Base-by-base conservation (phyloP, 1,140 invertebrate species). In the Lepidurus apus region DNA sequence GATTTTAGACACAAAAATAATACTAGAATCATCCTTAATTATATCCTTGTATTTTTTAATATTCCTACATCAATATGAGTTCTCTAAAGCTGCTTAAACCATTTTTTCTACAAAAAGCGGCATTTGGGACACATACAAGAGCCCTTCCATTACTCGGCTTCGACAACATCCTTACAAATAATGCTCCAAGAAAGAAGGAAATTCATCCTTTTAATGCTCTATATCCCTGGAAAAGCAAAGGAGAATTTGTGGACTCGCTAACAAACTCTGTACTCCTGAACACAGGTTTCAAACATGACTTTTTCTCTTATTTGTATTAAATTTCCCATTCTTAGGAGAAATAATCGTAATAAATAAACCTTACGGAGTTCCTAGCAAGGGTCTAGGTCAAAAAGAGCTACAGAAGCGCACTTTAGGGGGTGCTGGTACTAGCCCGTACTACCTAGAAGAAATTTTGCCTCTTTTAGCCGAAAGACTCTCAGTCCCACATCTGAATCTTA, bases 311-410 rank as follows among this genome's bases (percentile, higher is more conserved):
- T 42, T 76, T 6, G 45, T 47, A 47, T 11, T 17, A 47, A 17
- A 47, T 47, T 47, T 17, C 45, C 10, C 10, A 47, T 76, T 47
- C n/a, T 47, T 65, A 77, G 76, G 65, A n/a, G 86, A 85, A 53
- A 74, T 87, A 21, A 81, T 87, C 65, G 85, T 79, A 10, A 47
- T 86, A 73, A 87, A 87, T 79, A 87, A 87, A 82, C 86, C 86
- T 6, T 87, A 85, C 80, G 86, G 86, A 43, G 84, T 87, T 43
- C 77, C 65, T 34, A 43, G 26, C 44, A 76, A 53, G 43, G 74
- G 17, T 21, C 7, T 26, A 75, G 17, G 75, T 0, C 0, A 43
- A 9, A 78, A 13, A 17, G n/a, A 8, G 11, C 9, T 9, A 24
- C 80, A 17, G 78, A 78, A 11, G 77, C 84, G 77, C 76, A 80